Percentiles rank a stretch among this genome's conserved stretches.
phyloP scores from a whole-genome alignment of 2,888 invertebrate species.

The Alloplasta piceator region DNA sequence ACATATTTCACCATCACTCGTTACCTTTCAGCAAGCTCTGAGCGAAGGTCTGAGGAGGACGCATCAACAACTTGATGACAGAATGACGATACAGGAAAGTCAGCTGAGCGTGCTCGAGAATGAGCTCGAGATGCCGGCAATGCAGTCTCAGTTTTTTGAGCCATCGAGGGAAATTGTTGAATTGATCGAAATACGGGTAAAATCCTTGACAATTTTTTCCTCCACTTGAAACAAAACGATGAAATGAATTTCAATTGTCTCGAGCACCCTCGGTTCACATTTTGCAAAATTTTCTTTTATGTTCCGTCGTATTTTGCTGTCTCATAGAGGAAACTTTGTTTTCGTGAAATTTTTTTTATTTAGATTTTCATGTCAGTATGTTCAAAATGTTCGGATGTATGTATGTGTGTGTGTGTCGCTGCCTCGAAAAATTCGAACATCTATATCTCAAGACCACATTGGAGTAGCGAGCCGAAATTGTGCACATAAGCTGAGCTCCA shows the following conservation, averaged over 20 bases:
- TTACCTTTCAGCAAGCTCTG: constrained; percentile 71
- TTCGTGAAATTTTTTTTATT: too few relatives aligned
- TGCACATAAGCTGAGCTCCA: too few relatives aligned
- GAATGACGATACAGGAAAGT: constrained; percentile 76
- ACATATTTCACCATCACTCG: constrained; percentile 35
- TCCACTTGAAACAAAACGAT: background rate
- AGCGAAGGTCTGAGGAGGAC: constrained; percentile 74
- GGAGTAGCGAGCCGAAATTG: too few relatives aligned
- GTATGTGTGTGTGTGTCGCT: too few relatives aligned
- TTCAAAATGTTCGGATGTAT: too few relatives aligned
- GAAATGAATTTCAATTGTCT: background rate
- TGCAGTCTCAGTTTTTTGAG: constrained; percentile 71
- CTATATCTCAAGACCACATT: too few relatives aligned
- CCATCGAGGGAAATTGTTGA: constrained; percentile 59
- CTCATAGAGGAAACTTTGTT: too few relatives aligned
- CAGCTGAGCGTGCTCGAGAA: constrained; percentile 77
- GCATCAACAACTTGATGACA: constrained; percentile 76
- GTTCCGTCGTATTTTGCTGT: too few relatives aligned
- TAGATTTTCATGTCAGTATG: too few relatives aligned
- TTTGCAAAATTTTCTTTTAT: constrained; percentile 7
- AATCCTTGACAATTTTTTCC: background rate
- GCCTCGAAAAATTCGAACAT: too few relatives aligned
- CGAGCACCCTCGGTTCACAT: background rate
- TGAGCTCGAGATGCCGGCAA: constrained; percentile 74
- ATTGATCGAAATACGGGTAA: constrained; percentile 64